A percentile compares a stretch with the other conserved stretches of the same genome.
phyloP scores from a whole-genome alignment of 2,113 vertebrate genomes.

The Psittacula cyanocephala region DNA sequence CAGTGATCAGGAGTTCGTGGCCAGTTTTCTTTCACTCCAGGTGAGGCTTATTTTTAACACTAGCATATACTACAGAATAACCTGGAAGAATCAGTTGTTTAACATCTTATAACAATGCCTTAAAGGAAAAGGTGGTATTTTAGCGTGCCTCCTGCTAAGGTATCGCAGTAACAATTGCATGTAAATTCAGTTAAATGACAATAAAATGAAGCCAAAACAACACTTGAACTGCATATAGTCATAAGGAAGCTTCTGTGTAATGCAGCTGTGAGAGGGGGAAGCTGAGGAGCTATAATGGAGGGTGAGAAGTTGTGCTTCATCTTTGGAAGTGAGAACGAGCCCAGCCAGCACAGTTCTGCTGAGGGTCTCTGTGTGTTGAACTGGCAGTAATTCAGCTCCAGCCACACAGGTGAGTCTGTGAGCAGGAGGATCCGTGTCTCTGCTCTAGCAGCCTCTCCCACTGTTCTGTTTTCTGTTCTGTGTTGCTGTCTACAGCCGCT shows the following conservation, averaged over 20 bases:
- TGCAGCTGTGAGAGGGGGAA: neutral
- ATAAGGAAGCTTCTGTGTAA: neutral
- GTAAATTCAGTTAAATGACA: neutral
- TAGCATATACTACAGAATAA: neutral
- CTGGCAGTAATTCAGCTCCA: neutral
- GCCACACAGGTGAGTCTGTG: neutral
- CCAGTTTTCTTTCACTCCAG: neutral
- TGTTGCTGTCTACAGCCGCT: neutral
- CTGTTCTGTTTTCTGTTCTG: neutral
- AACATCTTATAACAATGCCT: neutral
- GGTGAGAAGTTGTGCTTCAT: neutral
- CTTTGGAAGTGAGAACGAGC: neutral
- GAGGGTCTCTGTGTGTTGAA: neutral
- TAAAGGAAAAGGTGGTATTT: neutral
- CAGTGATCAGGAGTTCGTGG: neutral
- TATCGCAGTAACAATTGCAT: neutral
- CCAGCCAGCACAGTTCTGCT: neutral
- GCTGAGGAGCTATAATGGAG: neutral
- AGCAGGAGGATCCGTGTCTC: accelerated
- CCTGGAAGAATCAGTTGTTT: neutral
- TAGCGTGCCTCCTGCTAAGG: neutral
- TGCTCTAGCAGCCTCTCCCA: neutral
- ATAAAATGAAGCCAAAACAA: neutral
- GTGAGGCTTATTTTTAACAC: neutral
- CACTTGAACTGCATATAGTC: neutral